phyloP scores from a whole-genome alignment of 2,797 vertebrate genomes.

The Sebastes wilsoni region DNA sequence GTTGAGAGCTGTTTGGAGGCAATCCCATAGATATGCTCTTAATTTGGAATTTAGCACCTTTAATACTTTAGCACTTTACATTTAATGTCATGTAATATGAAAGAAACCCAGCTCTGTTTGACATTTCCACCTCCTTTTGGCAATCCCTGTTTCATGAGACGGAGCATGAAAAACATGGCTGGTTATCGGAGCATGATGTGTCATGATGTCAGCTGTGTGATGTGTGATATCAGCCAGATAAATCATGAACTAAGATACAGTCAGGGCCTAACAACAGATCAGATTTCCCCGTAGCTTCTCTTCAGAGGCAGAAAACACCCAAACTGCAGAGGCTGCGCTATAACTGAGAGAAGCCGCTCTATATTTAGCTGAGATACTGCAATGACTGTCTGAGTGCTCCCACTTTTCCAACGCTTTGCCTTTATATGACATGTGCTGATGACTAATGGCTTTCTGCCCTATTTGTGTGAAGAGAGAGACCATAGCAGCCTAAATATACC shows the following conservation, averaged over 20 bases:
- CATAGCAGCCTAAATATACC: slow-evolving; percentile 21
- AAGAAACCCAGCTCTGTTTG: not conserved
- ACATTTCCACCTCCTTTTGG: not conserved
- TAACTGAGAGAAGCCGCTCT: slow-evolving; percentile 69
- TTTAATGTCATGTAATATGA: not conserved
- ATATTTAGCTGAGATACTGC: slow-evolving; percentile 79
- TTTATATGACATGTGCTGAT: slow-evolving; percentile 38
- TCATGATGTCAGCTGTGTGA: slow-evolving; percentile 29
- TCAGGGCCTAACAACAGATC: not conserved
- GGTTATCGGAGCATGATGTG: slow-evolving; percentile 23
- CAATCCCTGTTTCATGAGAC: slow-evolving; percentile 46
- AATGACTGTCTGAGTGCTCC: slow-evolving; percentile 72
- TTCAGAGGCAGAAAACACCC: slow-evolving; percentile 68
- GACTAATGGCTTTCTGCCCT: slow-evolving; percentile 39
- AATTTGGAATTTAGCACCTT: not conserved
- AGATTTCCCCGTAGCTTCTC: slow-evolving; percentile 20
- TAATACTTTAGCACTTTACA: not conserved
- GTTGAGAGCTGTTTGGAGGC: not conserved
- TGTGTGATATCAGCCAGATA: not conserved
- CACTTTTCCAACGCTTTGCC: slow-evolving; percentile 46
- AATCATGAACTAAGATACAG: not conserved
- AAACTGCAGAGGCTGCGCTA: slow-evolving; percentile 70
- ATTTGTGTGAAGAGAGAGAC: slow-evolving; percentile 20
- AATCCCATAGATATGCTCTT: not conserved
- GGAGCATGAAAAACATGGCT: slow-evolving; percentile 8